Percentiles rank a stretch among this genome's conserved stretches.
Evolutionary conservation across 2,888 invertebrate genomes (phyloP).

Genomic region (Lasioglossum villosulum): DNA sequence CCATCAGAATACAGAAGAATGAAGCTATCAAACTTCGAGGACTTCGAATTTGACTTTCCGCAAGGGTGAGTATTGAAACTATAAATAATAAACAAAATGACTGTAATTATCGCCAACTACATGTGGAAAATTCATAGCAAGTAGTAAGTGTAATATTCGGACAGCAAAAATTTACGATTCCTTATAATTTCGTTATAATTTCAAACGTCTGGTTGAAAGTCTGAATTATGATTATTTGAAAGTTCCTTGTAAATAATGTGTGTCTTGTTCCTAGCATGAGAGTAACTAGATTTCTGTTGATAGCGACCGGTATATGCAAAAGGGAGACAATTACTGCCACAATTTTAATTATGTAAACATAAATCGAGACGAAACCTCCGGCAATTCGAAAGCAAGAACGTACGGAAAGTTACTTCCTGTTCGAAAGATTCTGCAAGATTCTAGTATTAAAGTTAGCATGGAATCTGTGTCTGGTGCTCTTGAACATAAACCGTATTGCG

Average conservation of each 20-base stretch:
- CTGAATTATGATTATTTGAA: not conserved
- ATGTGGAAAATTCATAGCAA: not conserved
- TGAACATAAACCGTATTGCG: conserved; percentile 66
- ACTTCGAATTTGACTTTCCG: conserved; percentile 44
- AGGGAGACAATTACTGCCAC: conserved; percentile 1
- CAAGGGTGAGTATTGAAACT: conserved; percentile 28
- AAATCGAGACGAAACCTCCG: conserved; percentile 21
- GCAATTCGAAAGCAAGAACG: conserved; percentile 35
- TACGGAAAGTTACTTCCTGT: conserved; percentile 72
- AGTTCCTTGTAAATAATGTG: not conserved
- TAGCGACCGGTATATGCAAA: conserved; percentile 28
- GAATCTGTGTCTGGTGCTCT: conserved; percentile 75
- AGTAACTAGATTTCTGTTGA: conserved; percentile 10
- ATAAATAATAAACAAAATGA: not conserved
- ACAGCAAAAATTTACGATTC: not conserved
- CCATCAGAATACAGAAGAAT: conserved; percentile 77
- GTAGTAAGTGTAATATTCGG: not conserved
- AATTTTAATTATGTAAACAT: conserved; percentile 29
- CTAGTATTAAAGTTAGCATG: conserved; percentile 78
- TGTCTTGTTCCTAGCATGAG: not conserved
- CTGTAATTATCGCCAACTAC: not conserved
- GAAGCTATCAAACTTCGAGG: conserved; percentile 57
- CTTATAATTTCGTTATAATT: not conserved
- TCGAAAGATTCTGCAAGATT: conserved; percentile 70
- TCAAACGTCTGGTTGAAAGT: not conserved